Percentiles rank a stretch among this genome's conserved stretches.
Evolutionary conservation across 1,140 invertebrate genomes (phyloP).

Genomic region (Parasteatoda tepidariorum): DNA sequence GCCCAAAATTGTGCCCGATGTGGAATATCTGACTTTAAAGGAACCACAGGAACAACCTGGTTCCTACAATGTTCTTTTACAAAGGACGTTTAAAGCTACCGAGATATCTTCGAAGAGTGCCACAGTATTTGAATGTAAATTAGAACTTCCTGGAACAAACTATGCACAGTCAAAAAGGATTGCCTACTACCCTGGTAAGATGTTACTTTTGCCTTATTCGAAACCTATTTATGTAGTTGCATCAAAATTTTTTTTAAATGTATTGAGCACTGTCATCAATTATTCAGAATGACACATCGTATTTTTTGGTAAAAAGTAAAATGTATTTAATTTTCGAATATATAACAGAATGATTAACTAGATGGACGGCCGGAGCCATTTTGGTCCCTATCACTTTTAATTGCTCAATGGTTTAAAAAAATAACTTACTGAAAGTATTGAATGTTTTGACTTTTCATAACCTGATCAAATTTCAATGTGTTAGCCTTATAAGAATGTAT

Average conservation of each 20-base stretch:
- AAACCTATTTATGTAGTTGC: not conserved
- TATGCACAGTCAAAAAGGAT: constrained; percentile 47
- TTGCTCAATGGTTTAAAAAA: not conserved
- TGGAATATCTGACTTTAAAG: not conserved
- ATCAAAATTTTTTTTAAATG: not conserved
- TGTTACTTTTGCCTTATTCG: not conserved
- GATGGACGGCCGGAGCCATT: not conserved
- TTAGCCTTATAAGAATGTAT: too few species aligned
- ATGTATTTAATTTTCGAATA: not conserved
- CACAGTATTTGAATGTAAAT: constrained; percentile 49
- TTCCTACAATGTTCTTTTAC: constrained; percentile 33
- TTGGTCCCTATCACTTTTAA: not conserved
- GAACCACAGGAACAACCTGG: constrained; percentile 17
- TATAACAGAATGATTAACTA: not conserved
- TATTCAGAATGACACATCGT: too few species aligned
- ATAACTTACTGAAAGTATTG: too few species aligned
- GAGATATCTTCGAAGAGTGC: constrained; percentile 43
- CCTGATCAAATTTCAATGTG: too few species aligned
- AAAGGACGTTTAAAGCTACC: constrained; percentile 41
- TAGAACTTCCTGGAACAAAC: constrained; percentile 56
- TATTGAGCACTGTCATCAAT: too few species aligned
- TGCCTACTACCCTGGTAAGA: constrained; percentile 43
- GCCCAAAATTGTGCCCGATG: constrained; percentile 19
- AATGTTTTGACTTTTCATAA: too few species aligned
- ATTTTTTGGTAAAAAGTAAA: too few species aligned